These are phyloP conservation scores for Rhyacophila evoluta DNA, from an alignment of 2,888 invertebrate genomes.

Conservation along the genomic window DNA sequence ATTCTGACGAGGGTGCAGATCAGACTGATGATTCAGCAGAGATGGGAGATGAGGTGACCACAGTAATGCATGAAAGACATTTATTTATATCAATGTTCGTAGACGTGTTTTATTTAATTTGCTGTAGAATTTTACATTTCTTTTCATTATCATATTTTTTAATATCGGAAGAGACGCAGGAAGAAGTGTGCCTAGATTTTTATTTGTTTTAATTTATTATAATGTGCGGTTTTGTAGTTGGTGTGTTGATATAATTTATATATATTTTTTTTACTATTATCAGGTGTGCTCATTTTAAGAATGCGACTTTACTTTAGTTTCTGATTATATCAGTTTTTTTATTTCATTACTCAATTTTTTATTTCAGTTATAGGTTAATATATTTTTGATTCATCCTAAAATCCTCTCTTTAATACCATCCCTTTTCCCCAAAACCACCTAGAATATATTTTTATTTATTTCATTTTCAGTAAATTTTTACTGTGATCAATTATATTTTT, in stretches of 20 bases:
- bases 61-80: constrained; percentile 34
- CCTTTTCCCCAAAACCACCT: not conserved
- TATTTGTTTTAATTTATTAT: constrained; percentile 8
- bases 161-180: not conserved
- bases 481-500: not conserved
- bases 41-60: constrained; percentile 38
- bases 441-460: not conserved
- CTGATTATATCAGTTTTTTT: not conserved
- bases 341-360: not conserved
- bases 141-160: not conserved
- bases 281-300: not conserved
- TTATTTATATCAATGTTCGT: constrained; percentile 16
- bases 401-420: not conserved
- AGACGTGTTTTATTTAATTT: not conserved
- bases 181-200: not conserved
- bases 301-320: constrained; percentile 27
- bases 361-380: constrained; percentile 8
- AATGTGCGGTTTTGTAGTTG: constrained; percentile 20
- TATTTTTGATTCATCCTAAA: not conserved
- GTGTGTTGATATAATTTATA: constrained; percentile 25
- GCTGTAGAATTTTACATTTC: constrained; percentile 2
- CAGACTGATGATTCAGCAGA: not conserved
- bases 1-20: constrained; percentile 5
- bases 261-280: not conserved
- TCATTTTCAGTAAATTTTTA: not conserved